Base-by-base conservation (phyloP, 1,140 invertebrate genomes). In the Drosophila orena region DNA sequence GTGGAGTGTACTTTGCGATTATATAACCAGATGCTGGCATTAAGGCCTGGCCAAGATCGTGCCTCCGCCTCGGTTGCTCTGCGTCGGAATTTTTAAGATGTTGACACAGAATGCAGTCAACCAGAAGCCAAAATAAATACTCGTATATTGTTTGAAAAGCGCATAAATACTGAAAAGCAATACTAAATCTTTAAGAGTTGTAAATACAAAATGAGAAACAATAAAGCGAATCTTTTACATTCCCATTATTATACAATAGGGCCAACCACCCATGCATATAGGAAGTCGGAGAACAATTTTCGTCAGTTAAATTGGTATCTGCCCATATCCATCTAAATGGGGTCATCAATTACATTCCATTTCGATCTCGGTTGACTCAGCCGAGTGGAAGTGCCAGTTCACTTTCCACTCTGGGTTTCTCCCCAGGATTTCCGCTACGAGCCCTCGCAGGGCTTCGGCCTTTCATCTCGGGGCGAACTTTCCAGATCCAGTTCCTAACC, bases 11-110 rank as follows among this genome's bases (percentile, higher is more conserved):
- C 40, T 59, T 53, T 40, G 17, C 58, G 75, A 74, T 81, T 81
- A 79, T 81, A 84, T 79, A 81, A 83, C 70, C 55, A 71, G 71
- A 75, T 84, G 59, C 79, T 79, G 80, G 68, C 68, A 83, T 83
- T 83, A 79, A 79, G 70, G 62, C 62, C 79, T 79, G 20, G 66
- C 55, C 53, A 57, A 71, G 42, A 71, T 71, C 57, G 52, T 68
- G 75, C 75, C 11, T 34, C 27, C 8, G 49, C 54, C 57, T 76
- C 50, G 47, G 34, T 37, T 49, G 40, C 30, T 50, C 49, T 70
- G 52, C 65, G 35, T 40, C 24, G 66, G 66, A 70, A 71, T 71
- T 71, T 27, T 30, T 49, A 49, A 71, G 68, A 69, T 22, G 52
- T 71, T 71, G 68, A 70, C 68, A 71, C 68, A 71, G 68, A 70